Percentiles rank a stretch among this genome's conserved stretches.
Conservation (phyloP, 1,140 invertebrate species). For the Piezodorus guildinii region DNA sequence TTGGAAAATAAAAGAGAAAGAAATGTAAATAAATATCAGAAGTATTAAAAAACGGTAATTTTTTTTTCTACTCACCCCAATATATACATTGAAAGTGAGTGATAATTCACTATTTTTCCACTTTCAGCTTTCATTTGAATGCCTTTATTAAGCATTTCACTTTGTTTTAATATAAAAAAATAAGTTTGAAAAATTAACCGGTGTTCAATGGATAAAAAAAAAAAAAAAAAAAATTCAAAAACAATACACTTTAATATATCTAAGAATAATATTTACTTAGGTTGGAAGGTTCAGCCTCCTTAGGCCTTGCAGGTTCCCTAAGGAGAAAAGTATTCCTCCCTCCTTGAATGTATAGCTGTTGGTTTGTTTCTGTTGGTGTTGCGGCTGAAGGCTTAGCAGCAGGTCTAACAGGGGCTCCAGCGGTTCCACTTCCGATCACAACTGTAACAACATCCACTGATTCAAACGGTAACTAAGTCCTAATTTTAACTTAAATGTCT, state of each 20-base stretch:
- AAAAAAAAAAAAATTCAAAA: no score
- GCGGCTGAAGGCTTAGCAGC: not conserved
- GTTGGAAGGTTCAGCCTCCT: slow-evolving; percentile 1
- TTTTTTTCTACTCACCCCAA: no score
- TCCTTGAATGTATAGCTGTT: not conserved
- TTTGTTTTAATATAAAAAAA: not conserved
- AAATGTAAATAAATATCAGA: no score
- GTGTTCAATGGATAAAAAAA: no score
- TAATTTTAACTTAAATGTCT: no score
- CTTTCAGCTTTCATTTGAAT: no score
- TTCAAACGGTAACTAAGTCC: not conserved
- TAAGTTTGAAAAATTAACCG: not conserved
- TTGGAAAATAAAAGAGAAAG: no score
- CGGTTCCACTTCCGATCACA: not conserved
- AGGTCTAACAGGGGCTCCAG: not conserved
- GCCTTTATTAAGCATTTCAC: no score
- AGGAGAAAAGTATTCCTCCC: not conserved
- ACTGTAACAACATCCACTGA: slow-evolving; percentile 13
- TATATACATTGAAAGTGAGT: no score
- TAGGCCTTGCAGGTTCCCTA: slow-evolving; percentile 9
- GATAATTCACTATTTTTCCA: no score
- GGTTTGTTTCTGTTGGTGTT: not conserved
- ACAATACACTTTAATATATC: not conserved
- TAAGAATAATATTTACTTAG: not conserved
- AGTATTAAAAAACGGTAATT: no score